Base-by-base conservation (phyloP, 2,888 invertebrate species). In the Exocentrus adspersus region DNA sequence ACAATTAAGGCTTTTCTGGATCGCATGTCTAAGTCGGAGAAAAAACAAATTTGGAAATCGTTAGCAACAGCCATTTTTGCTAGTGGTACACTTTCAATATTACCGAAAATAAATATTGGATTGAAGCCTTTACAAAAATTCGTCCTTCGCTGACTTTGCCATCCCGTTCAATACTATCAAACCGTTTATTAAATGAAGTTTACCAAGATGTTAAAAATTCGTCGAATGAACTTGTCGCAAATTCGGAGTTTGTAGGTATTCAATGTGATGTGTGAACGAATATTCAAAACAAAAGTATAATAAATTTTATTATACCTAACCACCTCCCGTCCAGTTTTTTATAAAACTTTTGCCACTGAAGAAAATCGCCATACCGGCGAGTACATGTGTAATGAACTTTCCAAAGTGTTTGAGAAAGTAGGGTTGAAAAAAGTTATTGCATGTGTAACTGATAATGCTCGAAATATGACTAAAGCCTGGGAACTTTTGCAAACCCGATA, bases 81-180 rank as follows among this genome's bases (percentile, higher is more conserved):
- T 5, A 24, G 4, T 24, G 24, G 7, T 37, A 37, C 41, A 5
- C 41, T n/a, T 14, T 37, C 7, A 37, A n/a, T 9, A 37, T 37
- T 37, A 37, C 41, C n/a, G 41, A 37, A n/a, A 37, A 37, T 37
- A n/a, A 7, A 37, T 37, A 37, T n/a, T 37, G 41, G 41, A 37
- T n/a, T 12, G 41, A 37, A 37, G 41, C 41, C n/a, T 37, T 37
- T 9, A 37, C 4, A 37, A 5, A n/a, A 7, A 37, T 37, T 37
- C 41, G 41, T 5, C 41, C 41, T 10, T 7, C 7, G 4, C 41
- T 37, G 7, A 37, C 41, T 7, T n/a, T 37, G 4, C 41, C 41
- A 2, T 37, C 41, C n/a, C 41, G 41, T 7, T 37, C 4, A 7
- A 37, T 37, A 7, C n/a, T 37, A 37, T 37, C 41, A 37, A 37